Evolutionary conservation across 2,888 invertebrate genomes (phyloP).

Genomic region (Cephus spinipes): DNA sequence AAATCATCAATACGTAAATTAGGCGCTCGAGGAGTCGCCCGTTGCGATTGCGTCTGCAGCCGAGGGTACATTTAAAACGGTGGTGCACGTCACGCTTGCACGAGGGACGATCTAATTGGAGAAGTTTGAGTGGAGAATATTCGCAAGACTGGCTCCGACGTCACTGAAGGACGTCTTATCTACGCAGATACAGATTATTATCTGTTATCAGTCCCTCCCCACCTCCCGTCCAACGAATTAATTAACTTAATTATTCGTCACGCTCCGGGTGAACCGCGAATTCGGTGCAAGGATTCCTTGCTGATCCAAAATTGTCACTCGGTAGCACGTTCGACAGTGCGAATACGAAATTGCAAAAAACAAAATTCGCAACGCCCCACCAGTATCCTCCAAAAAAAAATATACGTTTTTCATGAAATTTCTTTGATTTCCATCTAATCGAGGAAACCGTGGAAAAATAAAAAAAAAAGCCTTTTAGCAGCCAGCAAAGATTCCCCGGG

Average conservation of each 20-base stretch:
- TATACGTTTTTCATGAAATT: neutral
- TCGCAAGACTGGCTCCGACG: neutral
- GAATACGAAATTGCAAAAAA: neutral
- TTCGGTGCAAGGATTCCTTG: neutral
- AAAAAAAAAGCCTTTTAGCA: neutral
- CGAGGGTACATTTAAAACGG: neutral
- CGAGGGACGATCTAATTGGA: neutral
- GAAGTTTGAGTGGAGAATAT: neutral
- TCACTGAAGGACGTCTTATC: neutral
- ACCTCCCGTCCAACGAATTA: conserved; percentile 43
- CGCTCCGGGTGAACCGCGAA: conserved; percentile 32
- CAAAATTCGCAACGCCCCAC: neutral
- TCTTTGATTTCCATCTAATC: neutral
- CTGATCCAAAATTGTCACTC: neutral
- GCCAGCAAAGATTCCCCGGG: neutral
- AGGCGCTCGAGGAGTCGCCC: neutral
- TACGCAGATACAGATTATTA: conserved; percentile 29
- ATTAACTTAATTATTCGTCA: conserved; percentile 57
- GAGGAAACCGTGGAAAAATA: neutral
- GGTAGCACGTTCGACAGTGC: neutral
- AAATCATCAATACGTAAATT: neutral
- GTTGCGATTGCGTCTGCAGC: neutral
- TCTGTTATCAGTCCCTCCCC: conserved; percentile 31
- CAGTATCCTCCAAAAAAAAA: too few species aligned
- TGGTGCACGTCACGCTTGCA: neutral